A percentile compares a stretch with the other conserved stretches of the same genome.
Conservation (phyloP, 2,888 invertebrate species). For the Pantelozetes paolii region DNA sequence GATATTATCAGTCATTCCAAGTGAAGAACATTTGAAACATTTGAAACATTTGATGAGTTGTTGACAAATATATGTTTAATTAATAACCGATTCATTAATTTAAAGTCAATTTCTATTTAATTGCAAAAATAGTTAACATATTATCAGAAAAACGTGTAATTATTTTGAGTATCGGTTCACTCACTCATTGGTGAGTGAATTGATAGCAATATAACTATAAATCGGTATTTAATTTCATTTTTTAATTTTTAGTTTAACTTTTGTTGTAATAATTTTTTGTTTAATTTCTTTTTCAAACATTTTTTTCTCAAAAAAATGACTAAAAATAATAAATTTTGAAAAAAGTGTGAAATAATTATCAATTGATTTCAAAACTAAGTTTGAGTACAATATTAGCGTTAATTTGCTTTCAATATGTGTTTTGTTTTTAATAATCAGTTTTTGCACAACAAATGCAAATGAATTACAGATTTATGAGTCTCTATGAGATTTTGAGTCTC, state of each 20-base stretch:
- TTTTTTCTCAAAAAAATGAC: background rate
- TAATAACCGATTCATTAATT: too few relatives aligned
- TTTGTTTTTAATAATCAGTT: slow-evolving; percentile 19
- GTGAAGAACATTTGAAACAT: slow-evolving; percentile 14
- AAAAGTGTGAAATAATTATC: slow-evolving; percentile 13
- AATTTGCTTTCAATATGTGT: slow-evolving; percentile 24
- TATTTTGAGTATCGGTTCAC: too few relatives aligned
- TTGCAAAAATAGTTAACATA: too few relatives aligned
- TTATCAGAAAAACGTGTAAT: background rate
- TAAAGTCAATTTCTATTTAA: too few relatives aligned
- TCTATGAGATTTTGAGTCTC: slow-evolving; percentile 20
- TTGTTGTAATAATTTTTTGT: slow-evolving; percentile 14
- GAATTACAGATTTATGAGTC: background rate
- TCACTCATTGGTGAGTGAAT: too few relatives aligned
- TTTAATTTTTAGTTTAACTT: slow-evolving; percentile 21
- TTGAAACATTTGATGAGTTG: background rate
- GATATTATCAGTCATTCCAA: slow-evolving; percentile 27
- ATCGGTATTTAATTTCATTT: slow-evolving; percentile 21
- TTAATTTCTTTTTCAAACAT: slow-evolving; percentile 2
- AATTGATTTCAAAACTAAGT: background rate
- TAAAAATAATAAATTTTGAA: slow-evolving; percentile 9
- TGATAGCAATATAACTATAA: slow-evolving; percentile 23
- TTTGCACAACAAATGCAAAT: slow-evolving; percentile 32
- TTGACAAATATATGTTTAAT: too few relatives aligned
- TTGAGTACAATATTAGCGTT: slow-evolving; percentile 19